Conservation (phyloP, 1,140 invertebrate genomes). For the Drosophila tropicalis region DNA sequence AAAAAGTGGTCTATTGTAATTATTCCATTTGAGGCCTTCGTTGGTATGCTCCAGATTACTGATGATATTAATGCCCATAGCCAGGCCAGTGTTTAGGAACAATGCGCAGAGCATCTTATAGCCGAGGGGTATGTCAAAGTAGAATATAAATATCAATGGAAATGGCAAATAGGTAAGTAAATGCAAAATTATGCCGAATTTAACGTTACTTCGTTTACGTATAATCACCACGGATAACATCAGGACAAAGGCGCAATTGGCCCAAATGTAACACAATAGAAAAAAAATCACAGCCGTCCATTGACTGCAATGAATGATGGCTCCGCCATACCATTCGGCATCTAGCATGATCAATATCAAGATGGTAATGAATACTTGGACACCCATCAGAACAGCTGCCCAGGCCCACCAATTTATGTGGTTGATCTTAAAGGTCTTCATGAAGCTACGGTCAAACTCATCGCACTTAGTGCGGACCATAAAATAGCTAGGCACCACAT, state of each 20-base stretch:
- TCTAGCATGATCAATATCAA: not conserved
- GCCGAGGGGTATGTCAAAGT: not conserved
- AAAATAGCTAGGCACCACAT: not conserved
- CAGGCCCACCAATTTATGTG: not conserved
- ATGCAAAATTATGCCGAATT: not conserved
- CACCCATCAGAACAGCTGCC: not conserved
- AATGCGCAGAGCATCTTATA: not conserved
- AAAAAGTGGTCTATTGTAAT: not conserved
- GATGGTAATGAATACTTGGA: not conserved
- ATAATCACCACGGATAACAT: slow-evolving; percentile 1
- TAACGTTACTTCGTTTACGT: not conserved
- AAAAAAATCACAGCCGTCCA: not conserved
- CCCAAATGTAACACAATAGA: not conserved
- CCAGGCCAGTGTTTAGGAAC: not conserved
- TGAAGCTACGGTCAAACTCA: not conserved
- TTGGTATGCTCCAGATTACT: not conserved
- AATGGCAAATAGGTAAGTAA: not conserved
- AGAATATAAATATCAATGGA: slow-evolving; percentile 3
- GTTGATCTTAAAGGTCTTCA: not conserved
- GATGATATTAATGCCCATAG: slow-evolving; percentile 1
- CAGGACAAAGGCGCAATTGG: not conserved
- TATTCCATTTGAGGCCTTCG: not conserved
- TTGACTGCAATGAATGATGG: not conserved
- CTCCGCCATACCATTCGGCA: not conserved
- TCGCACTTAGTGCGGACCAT: not conserved